Percentiles rank a stretch among this genome's conserved stretches.
Conservation (phyloP, 2,797 vertebrate species). For the Tiaroga cobitis region DNA sequence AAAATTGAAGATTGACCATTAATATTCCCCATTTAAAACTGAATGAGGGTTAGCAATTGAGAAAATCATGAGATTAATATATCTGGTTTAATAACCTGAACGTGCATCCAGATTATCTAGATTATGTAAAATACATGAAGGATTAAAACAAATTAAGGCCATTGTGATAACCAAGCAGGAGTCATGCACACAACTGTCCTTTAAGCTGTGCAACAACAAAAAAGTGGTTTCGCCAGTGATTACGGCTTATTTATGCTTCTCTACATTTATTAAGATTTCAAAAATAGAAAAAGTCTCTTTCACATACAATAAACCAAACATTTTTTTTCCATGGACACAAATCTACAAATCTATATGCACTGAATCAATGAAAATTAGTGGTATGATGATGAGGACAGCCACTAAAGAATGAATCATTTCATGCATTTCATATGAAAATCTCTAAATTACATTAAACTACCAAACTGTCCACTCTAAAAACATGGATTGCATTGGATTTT, state of each 20-base stretch:
- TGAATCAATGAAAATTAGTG: conserved; percentile 24
- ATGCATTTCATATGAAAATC: conserved; percentile 26
- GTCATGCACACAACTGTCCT: background rate
- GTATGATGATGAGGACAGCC: conserved; percentile 8
- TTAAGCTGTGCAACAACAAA: background rate
- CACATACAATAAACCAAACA: conserved; percentile 31
- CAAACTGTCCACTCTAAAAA: conserved; percentile 4
- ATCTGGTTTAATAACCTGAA: conserved; percentile 19
- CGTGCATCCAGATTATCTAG: conserved; percentile 30
- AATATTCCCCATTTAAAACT: conserved; percentile 2
- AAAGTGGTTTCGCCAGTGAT: background rate
- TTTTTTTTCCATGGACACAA: background rate
- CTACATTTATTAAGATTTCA: conserved; percentile 37
- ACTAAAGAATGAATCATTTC: conserved; percentile 5
- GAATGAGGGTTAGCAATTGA: background rate
- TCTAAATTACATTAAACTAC: conserved; percentile 17
- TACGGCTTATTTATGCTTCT: conserved; percentile 2
- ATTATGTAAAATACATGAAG: conserved; percentile 39
- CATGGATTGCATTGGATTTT: background rate
- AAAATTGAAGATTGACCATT: background rate
- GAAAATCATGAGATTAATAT: background rate
- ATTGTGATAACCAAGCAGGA: conserved; percentile 16
- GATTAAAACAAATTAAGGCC: conserved; percentile 36
- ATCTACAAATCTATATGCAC: conserved; percentile 28
- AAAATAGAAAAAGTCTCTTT: conserved; percentile 35